phyloP scores from a whole-genome alignment of 2,888 invertebrate species.

The Baccha elongata region DNA sequence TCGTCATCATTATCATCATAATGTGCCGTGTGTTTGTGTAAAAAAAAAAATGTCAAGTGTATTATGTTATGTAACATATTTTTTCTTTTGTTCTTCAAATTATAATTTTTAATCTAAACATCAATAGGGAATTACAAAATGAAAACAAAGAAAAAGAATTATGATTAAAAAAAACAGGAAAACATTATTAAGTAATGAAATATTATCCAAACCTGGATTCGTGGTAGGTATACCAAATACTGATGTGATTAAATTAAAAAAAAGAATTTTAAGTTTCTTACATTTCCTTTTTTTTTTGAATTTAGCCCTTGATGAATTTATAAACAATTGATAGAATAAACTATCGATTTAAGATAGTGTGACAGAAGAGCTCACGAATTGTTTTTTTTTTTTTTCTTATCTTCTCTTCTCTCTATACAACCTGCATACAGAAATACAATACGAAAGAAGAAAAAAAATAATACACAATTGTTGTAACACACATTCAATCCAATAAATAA shows the following conservation, averaged over 20 bases:
- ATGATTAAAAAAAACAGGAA: constrained; percentile 27
- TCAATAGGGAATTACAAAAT: constrained; percentile 21
- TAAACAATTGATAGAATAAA: constrained; percentile 37
- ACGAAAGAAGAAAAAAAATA: constrained; percentile 31
- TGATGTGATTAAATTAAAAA: constrained; percentile 16
- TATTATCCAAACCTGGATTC: constrained; percentile 42
- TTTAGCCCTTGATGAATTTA: constrained; percentile 47
- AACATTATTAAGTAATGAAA: not conserved
- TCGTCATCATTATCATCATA: constrained; percentile 38
- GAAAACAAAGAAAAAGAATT: constrained; percentile 17
- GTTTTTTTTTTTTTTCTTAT: constrained; percentile 27
- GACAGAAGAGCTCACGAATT: constrained; percentile 42
- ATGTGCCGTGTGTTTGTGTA: constrained; percentile 28
- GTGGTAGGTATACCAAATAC: too few relatives aligned
- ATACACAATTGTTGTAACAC: constrained; percentile 40
- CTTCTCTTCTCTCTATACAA: constrained; percentile 58
- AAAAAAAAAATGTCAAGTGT: constrained; percentile 72
- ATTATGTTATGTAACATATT: constrained; percentile 62
- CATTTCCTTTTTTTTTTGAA: constrained; percentile 39
- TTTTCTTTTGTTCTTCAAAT: constrained; percentile 3
- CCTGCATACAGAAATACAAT: constrained; percentile 45
- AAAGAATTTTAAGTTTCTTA: constrained; percentile 46
- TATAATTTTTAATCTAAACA: constrained; percentile 6
- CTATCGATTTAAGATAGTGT: constrained; percentile 32
- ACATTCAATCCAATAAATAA: constrained; percentile 48